These are phyloP conservation scores for Tenthredo distinguenda DNA, from an alignment of 2,888 invertebrate species.

Conservation along the genomic window DNA sequence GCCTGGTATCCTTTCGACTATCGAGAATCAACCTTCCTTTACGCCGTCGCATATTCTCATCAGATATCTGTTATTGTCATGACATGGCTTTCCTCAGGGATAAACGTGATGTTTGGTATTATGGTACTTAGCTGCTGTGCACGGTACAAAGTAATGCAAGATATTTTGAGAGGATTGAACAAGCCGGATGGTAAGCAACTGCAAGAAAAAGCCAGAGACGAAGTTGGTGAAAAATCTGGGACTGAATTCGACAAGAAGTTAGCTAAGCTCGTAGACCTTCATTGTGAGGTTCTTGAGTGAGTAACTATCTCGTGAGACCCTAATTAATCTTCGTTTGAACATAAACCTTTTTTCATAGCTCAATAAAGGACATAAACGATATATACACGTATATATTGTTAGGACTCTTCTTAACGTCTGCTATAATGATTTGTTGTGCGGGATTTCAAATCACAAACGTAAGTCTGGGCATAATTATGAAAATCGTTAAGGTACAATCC, in stretches of 20 bases:
- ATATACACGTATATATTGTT: constrained; percentile 1
- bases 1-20: constrained; percentile 40
- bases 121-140: constrained; percentile 19
- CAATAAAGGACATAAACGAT: constrained; percentile 28
- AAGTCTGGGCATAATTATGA: neutral
- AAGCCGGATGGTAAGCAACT: neutral
- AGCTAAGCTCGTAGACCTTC: constrained; percentile 20
- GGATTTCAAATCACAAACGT: constrained; percentile 37
- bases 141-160: constrained; percentile 1
- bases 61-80: constrained; percentile 9
- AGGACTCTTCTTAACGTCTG: neutral
- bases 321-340: neutral
- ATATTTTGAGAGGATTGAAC: neutral
- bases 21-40: neutral
- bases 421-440: constrained; percentile 19
- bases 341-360: neutral
- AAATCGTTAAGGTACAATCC: neutral
- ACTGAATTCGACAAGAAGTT: neutral
- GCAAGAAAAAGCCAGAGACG: neutral
- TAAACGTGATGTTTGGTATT: constrained; percentile 14
- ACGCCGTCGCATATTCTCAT: constrained; percentile 14
- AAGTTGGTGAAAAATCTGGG: neutral
- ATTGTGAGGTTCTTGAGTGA: constrained; percentile 12
- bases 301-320: neutral
- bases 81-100: neutral